Conservation (phyloP, 2,888 invertebrate species). For the Sphaerophoria rueppellii region DNA sequence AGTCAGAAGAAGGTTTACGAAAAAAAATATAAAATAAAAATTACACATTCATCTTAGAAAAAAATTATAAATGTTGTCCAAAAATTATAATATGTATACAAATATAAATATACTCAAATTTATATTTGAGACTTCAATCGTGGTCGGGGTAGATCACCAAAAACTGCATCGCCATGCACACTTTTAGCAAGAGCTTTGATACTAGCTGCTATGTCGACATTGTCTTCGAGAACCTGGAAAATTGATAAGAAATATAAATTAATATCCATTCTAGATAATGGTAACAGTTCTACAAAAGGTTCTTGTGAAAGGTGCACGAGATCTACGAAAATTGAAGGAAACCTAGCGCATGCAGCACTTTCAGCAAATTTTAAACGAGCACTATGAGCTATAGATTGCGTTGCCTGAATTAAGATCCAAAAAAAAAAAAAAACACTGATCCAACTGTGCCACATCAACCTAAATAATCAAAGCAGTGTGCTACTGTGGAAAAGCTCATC, state of each 20-base stretch:
- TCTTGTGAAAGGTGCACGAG: too few relatives aligned
- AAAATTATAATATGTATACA: neutral
- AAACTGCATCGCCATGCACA: slow-evolving; percentile 93
- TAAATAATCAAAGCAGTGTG: too few relatives aligned
- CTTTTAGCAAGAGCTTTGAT: slow-evolving; percentile 96
- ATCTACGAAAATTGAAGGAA: too few relatives aligned
- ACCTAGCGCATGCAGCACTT: too few relatives aligned
- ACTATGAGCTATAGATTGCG: too few relatives aligned
- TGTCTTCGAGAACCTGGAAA: slow-evolving; percentile 84
- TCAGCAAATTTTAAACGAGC: too few relatives aligned
- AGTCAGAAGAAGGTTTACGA: slow-evolving; percentile 21
- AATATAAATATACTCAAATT: slow-evolving; percentile 11
- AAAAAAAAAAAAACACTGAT: too few relatives aligned
- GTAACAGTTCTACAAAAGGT: neutral
- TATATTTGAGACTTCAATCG: slow-evolving; percentile 93
- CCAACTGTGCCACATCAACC: too few relatives aligned
- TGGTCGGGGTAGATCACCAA: slow-evolving; percentile 93
- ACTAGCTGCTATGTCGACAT: slow-evolving; percentile 93
- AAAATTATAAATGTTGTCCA: slow-evolving; percentile 2
- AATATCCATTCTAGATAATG: neutral
- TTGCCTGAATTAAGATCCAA: too few relatives aligned
- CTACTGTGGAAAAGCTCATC: too few relatives aligned
- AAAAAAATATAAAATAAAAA: slow-evolving; percentile 35
- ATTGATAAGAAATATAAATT: neutral
- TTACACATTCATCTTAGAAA: slow-evolving; percentile 5